Evolutionary conservation across 2,888 invertebrate species (phyloP).

Genomic region (Volucella zonaria): DNA sequence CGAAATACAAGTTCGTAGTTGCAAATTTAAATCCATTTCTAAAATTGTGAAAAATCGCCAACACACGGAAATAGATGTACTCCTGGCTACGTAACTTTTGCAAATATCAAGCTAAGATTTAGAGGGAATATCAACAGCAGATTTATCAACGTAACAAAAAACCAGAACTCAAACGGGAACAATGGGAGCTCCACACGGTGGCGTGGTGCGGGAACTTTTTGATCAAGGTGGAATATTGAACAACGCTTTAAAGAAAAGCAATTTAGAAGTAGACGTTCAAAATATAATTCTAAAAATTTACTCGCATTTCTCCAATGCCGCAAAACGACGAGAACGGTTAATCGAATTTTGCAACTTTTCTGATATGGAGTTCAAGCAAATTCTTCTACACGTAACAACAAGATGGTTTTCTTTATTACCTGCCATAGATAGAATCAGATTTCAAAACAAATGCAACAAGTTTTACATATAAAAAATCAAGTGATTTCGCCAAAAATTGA

Average conservation of each 20-base stretch:
- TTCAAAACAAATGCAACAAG: slow-evolving; percentile 17
- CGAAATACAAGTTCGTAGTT: no score
- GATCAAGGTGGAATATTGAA: slow-evolving; percentile 33
- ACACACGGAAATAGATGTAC: no score
- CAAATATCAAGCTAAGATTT: no score
- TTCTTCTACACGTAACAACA: slow-evolving; percentile 42
- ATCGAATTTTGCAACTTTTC: slow-evolving; percentile 40
- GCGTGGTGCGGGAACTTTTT: no score
- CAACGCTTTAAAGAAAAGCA: slow-evolving; percentile 36
- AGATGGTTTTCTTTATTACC: slow-evolving; percentile 50
- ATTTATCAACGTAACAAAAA: no score
- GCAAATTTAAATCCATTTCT: no score
- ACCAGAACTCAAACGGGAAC: no score
- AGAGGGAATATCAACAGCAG: no score
- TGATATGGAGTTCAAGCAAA: slow-evolving; percentile 45
- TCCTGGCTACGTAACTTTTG: no score
- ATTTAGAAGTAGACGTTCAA: slow-evolving; percentile 39
- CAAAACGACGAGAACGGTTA: slow-evolving; percentile 32
- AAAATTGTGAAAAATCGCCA: no score
- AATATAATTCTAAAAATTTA: slow-evolving; percentile 49
- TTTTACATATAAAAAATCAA: slow-evolving; percentile 12
- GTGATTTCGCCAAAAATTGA: slow-evolving; percentile 5
- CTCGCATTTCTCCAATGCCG: slow-evolving; percentile 20
- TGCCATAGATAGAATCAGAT: slow-evolving; percentile 34
- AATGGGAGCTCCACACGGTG: no score